Percentiles rank a stretch among this genome's conserved stretches.
Evolutionary conservation across 2,888 invertebrate genomes (phyloP).

Genomic region (Athripsodes cinereus): DNA sequence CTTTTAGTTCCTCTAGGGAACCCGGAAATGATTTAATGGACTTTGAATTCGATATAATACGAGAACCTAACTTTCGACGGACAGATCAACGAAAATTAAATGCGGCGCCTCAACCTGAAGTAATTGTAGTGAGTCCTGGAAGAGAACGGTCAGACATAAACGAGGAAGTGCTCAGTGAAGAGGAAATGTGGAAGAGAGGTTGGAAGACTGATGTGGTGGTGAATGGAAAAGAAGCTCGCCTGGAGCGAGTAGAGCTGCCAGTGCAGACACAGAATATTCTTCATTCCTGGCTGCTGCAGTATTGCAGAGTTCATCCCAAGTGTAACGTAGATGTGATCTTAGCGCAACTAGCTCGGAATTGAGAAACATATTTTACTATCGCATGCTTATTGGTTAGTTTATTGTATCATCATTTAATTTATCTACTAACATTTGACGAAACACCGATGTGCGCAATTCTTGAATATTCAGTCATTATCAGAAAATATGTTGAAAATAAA

Average conservation of each 20-base stretch:
- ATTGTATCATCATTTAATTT: too few relatives aligned
- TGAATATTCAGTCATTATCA: too few relatives aligned
- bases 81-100: conserved; percentile 1
- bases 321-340: conserved; percentile 8
- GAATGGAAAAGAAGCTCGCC: conserved; percentile 14
- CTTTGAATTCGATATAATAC: not conserved
- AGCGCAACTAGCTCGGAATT: not conserved
- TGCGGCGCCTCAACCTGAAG: too few relatives aligned
- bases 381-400: too few relatives aligned
- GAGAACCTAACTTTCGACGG: not conserved
- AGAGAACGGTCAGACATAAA: not conserved
- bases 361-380: too few relatives aligned
- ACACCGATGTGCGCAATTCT: too few relatives aligned
- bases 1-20: not conserved
- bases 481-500: too few relatives aligned
- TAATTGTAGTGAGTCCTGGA: not conserved
- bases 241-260: not conserved
- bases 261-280: not conserved
- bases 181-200: conserved; percentile 10
- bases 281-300: conserved; percentile 18
- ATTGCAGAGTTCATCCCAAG: conserved; percentile 22
- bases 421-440: too few relatives aligned
- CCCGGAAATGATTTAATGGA: not conserved
- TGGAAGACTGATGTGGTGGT: conserved; percentile 16
- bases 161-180: not conserved